These are phyloP conservation scores for Agonum fuliginosum DNA, from an alignment of 2,888 invertebrate genomes.

Conservation along the genomic window DNA sequence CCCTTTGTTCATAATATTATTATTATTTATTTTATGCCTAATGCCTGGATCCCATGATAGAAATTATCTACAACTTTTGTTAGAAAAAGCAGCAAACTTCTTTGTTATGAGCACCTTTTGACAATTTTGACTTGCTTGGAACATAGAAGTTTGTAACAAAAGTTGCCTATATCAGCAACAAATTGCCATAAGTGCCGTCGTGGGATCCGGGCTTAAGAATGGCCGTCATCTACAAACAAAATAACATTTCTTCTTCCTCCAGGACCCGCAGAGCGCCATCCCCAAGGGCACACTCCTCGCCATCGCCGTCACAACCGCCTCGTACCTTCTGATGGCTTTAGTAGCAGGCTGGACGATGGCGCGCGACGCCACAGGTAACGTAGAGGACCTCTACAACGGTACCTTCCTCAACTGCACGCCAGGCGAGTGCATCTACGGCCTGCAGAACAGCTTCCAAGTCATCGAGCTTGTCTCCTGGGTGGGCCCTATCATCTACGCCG, in stretches of 20 bases:
- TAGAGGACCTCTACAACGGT: slow-evolving; percentile 76
- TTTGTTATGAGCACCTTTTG: too few relatives aligned
- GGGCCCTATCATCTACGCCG: slow-evolving; percentile 95
- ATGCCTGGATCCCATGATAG: too few relatives aligned
- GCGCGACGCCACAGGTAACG: slow-evolving; percentile 86
- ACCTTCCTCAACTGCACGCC: slow-evolving; percentile 76
- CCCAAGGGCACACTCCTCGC: slow-evolving; percentile 96
- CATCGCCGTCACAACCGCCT: slow-evolving; percentile 88
- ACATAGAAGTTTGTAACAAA: too few relatives aligned
- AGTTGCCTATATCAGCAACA: too few relatives aligned
- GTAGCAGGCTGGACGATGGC: slow-evolving; percentile 84
- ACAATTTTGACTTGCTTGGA: too few relatives aligned
- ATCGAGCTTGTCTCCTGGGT: slow-evolving; percentile 88
- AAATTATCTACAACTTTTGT: too few relatives aligned
- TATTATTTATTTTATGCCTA: too few relatives aligned
- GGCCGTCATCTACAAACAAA: neutral
- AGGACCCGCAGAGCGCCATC: slow-evolving; percentile 92
- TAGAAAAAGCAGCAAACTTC: too few relatives aligned
- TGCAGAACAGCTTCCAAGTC: slow-evolving; percentile 88
- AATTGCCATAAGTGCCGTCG: too few relatives aligned
- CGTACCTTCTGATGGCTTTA: slow-evolving; percentile 90
- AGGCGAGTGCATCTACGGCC: slow-evolving; percentile 79
- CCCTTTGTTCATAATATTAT: too few relatives aligned
- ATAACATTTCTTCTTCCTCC: slow-evolving; percentile 55
- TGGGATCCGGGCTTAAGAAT: too few relatives aligned